Percentiles rank a stretch among this genome's conserved stretches.
These are phyloP conservation scores for Pherbina coryleti DNA, from an alignment of 2,888 invertebrate genomes.

Conservation along the genomic window DNA sequence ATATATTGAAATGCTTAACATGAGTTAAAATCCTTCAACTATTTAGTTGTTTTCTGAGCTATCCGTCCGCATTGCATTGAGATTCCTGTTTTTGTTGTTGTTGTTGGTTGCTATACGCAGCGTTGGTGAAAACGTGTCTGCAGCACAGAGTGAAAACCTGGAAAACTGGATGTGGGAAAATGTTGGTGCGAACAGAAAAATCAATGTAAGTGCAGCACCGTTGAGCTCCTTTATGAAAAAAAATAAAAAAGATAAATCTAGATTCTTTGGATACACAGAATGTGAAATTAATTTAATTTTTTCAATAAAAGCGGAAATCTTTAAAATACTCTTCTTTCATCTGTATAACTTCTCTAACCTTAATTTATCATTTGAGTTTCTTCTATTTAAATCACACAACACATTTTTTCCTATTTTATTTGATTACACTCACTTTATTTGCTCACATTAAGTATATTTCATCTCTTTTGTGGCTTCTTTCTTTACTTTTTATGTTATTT, in stretches of 20 bases:
- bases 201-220: slow-evolving; percentile 14
- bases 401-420: too few relatives aligned
- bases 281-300: not conserved
- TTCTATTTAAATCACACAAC: too few relatives aligned
- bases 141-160: not conserved
- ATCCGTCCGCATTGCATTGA: too few relatives aligned
- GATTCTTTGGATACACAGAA: not conserved
- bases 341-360: too few relatives aligned
- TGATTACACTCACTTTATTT: not conserved
- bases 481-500: not conserved
- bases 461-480: not conserved
- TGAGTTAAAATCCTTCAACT: too few relatives aligned
- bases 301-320: not conserved
- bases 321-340: too few relatives aligned
- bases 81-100: too few relatives aligned
- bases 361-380: too few relatives aligned
- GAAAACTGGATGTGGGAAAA: slow-evolving; percentile 9
- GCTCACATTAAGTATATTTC: not conserved
- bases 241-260: not conserved
- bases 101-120: too few relatives aligned
- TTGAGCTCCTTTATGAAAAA: not conserved
- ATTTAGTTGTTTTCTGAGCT: too few relatives aligned
- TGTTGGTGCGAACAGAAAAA: slow-evolving; percentile 9
- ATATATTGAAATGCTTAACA: too few relatives aligned
- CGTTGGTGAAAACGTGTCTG: slow-evolving; percentile 9